Evolutionary conservation across 2,113 vertebrate genomes (phyloP), one percentile per base, ranked within the genome.

Genomic region (Eupsittula cactorum): DNA sequence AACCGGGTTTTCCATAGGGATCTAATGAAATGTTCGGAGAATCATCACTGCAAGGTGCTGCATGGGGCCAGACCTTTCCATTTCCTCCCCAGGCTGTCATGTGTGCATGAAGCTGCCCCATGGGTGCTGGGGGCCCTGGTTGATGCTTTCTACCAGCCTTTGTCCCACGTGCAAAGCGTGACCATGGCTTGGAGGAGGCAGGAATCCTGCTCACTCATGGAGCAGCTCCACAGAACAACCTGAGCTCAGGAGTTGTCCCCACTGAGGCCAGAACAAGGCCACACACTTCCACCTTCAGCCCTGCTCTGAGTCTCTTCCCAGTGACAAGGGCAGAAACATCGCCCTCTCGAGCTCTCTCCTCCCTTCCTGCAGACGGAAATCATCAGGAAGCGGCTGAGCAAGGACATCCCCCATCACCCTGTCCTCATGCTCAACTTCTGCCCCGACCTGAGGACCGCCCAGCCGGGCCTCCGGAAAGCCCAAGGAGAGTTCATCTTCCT

Each of bases 341-440:
- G 35, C 16, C 57, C 16, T 28, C n/a, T 86, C 0, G 0, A 50
- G 29, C 44, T 60, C 13, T 49, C 24, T 23, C 39, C 59, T 82
- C 79, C 88, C 88, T 77, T 70, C 74, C 92, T 92, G 60, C 96
- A 99, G 99, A 98, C 71, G 10, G 99, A 99, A 81, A 98, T 99
- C 42, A 99, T 99, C 95, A 97, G 98, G 97, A 99, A 99, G 71
- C 96, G 99, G 4, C 99, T 99, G 63, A 98, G 99, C 95, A 99
- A 99, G 89, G 99, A 99, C 95, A 98, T 99, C 39, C 98, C 98
- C 52, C 99, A 99, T 96, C 99, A 99, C 93, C 98, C 99, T 0
- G 98, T 99, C 90, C 89, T 99, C 91, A 99, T 99, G 99, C 96
- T 99, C 70, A 99, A 99, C 96, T 99, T 99, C 94, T 99, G 99